Evolutionary conservation across 2,113 vertebrate species (phyloP), one percentile per base, ranked within the genome.

Genomic region (Lasiurus cinereus): DNA sequence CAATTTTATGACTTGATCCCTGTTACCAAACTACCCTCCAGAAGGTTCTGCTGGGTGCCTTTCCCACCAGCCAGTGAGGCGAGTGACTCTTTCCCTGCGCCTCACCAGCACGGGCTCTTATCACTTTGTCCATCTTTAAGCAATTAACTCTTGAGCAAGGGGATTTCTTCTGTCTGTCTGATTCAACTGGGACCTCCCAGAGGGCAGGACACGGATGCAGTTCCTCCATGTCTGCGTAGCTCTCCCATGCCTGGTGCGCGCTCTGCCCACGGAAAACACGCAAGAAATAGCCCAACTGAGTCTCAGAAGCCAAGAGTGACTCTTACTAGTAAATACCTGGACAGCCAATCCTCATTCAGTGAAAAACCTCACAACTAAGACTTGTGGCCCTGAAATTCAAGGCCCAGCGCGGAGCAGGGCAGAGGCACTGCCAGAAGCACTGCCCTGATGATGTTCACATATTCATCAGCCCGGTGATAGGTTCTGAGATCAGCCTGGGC

Each of bases 71-170:
- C 29, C 9, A 36, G 33, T 48, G 29, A 52, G 4, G 22, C 79
- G 27, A 48, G 36, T 59, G 91, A 59, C 56, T 43, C 6, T 69
- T 43, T 70, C 59, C 13, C 85, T 67, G 62, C 18, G 69, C 67
- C 62, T 84, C 72, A 22, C 85, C 31, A 33, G 6, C 62, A 21
- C 50, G 9, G 62, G n/a, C 22, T 39, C 69, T 91, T 92, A 91
- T 88, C 90, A 39, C 74, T 84, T 36, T 77, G 80, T 85, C 31
- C 66, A 96, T 89, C 74, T 94, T 24, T 66, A 78, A 91, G 72
- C 79, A 93, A 74, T 94, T 91, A 48, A 48, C 77, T 94, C 91
- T 93, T 94, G 86, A 93, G 87, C 79, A 96, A 93, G 90, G 74
- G 69, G 36, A 54, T 80, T 48, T 93, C 69, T 77, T 92, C 31